Evolutionary conservation across 2,113 vertebrate genomes (phyloP), one percentile per base, ranked within the genome.

Genomic region (Opisthocomus hoazin): DNA sequence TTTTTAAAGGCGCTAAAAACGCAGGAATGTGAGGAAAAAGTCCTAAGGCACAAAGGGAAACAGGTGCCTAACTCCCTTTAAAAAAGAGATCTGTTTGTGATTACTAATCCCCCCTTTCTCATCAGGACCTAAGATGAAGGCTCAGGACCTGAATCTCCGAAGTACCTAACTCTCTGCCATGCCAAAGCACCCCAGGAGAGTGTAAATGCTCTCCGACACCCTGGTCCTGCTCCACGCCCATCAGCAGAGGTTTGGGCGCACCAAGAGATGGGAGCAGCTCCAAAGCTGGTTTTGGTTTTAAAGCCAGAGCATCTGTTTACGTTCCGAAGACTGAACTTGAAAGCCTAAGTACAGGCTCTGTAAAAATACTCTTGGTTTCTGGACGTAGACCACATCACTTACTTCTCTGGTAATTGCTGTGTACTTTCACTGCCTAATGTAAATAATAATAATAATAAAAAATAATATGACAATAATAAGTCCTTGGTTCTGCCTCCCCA

Each of bases 151-250:
- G 41, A 16, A 4, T 4, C 26, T 4, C 0, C 0, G 15, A 29
- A 11, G 37, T 3, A 10, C 34, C 19, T 1, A 6, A 19, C 0
- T 0, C 36, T 30, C 61, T 43, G 37, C 27, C 24, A 3, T 8
- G 30, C 14, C 76, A 51, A 27, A 30, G 41, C 15, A 5, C 10
- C 56, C 63, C 2, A 0, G 57, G 51, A n/a, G 23, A 2, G 20
- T 17, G 23, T 1, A 36, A 36, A 41, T 1, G 18, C 46, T 51
- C 54, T 5, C 54, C 1, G 11, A 63, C 61, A 11, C 56, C 39
- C 57, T 4, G 12, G 45, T 39, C 46, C 84, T 11, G 30, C 83
- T 41, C 71, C 1, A 3, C 0, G 6, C 0, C 1, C 66, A 13
- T 2, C 68, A 14, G 39, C 57, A 36, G 83, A 56, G 37, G 5